These are phyloP conservation scores for Chloropsis cyanopogon DNA, from an alignment of 2,113 vertebrate species.

Conservation along the genomic window DNA sequence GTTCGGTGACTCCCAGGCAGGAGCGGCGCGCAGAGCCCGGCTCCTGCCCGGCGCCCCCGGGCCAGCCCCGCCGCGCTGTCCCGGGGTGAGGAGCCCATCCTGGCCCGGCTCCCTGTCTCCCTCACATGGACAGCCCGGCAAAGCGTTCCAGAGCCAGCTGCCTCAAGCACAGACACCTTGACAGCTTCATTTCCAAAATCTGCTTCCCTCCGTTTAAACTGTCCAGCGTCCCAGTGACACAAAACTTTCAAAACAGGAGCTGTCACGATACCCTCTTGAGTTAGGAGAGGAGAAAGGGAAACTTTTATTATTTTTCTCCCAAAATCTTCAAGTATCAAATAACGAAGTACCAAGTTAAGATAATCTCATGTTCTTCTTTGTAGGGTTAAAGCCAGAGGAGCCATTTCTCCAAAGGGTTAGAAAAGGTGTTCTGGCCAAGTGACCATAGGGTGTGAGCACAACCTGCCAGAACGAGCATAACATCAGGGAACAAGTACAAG, in stretches of 20 bases:
- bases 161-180: background rate
- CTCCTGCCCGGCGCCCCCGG: background rate
- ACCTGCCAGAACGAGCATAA: background rate
- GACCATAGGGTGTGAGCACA: background rate
- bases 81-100: background rate
- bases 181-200: background rate
- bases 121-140: background rate
- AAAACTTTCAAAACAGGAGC: background rate
- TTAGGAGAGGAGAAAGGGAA: background rate
- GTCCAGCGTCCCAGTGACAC: background rate
- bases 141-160: background rate
- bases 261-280: background rate
- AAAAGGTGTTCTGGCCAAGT: background rate
- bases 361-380: background rate
- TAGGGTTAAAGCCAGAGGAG: background rate
- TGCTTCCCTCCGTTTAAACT: background rate
- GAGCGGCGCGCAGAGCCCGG: background rate
- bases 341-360: background rate
- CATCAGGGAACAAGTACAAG: background rate
- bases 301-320: background rate
- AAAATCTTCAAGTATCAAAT: background rate
- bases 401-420: background rate
- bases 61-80: background rate
- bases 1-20: background rate
- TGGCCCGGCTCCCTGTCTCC: background rate